Conservation (phyloP, 2,888 invertebrate species). For the Orthonychiurus folsomi region DNA sequence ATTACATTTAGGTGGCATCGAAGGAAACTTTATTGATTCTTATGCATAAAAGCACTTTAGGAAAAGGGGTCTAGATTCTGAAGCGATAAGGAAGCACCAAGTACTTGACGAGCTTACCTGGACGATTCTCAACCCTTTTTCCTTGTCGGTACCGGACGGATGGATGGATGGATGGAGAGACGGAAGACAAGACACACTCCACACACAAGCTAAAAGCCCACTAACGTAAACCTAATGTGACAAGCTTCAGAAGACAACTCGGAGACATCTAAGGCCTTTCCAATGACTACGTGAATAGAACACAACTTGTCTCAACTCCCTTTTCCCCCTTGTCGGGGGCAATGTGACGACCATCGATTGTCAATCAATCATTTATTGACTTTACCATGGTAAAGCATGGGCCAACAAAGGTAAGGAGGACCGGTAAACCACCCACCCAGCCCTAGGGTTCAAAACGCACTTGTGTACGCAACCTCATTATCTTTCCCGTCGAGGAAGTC, state of each 20-base stretch:
- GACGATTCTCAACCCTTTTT: too few species aligned
- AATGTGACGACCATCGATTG: constrained; percentile 33
- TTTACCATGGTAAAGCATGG: constrained; percentile 38
- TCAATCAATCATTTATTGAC: constrained; percentile 41
- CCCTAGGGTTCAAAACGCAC: too few species aligned
- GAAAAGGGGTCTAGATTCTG: neutral
- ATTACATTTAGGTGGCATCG: neutral
- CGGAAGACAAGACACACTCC: constrained; percentile 14
- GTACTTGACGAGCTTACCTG: too few species aligned
- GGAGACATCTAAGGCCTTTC: constrained; percentile 3
- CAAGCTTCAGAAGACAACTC: constrained; percentile 11
- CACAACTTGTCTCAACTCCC: constrained; percentile 7
- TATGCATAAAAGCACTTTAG: neutral
- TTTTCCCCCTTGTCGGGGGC: constrained; percentile 3
- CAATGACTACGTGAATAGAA: neutral
- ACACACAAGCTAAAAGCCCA: constrained; percentile 21
- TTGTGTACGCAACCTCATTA: too few species aligned
- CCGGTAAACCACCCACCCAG: too few species aligned
- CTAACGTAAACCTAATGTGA: constrained; percentile 21
- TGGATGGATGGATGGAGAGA: too few species aligned
- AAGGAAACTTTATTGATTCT: neutral
- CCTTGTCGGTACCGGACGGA: too few species aligned
- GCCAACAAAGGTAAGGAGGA: constrained; percentile 35
- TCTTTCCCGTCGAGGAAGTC: too few species aligned
- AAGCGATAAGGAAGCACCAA: too few species aligned